These are phyloP conservation scores for Neolamprologus falcicula DNA, from an alignment of 2,113 vertebrate species.

Conservation along the genomic window DNA sequence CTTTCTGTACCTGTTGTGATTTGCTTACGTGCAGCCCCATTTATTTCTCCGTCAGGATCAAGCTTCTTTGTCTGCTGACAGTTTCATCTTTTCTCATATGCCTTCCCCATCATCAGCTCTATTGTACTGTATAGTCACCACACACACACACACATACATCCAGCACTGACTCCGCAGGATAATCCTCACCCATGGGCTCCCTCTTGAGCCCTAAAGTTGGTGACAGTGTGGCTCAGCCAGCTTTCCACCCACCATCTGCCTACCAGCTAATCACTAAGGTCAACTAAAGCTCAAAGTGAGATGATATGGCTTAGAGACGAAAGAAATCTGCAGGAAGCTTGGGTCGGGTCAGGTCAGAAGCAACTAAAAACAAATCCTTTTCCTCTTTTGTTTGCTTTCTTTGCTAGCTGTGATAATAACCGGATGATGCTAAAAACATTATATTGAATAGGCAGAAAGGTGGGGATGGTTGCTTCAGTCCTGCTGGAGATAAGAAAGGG, in stretches of 20 bases:
- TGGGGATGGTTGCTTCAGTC: neutral
- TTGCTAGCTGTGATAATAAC: neutral
- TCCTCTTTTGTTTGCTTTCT: neutral
- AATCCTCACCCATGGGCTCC: slow-evolving; percentile 19
- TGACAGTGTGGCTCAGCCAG: slow-evolving; percentile 28
- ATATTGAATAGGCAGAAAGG: neutral
- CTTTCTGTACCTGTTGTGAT: neutral
- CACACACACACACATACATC: neutral
- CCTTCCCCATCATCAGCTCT: neutral
- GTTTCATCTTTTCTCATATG: slow-evolving; percentile 2
- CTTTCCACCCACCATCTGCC: slow-evolving; percentile 36
- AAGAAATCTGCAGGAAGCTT: neutral
- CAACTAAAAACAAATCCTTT: neutral
- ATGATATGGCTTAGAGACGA: slow-evolving; percentile 20
- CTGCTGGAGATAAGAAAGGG: neutral
- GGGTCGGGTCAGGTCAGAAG: neutral
- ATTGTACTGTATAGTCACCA: slow-evolving; percentile 17
- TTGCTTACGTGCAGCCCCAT: neutral
- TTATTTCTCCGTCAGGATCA: slow-evolving; percentile 8
- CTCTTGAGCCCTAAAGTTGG: slow-evolving; percentile 39
- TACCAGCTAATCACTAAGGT: slow-evolving; percentile 51
- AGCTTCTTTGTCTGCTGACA: slow-evolving; percentile 11
- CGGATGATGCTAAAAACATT: neutral
- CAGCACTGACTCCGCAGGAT: slow-evolving; percentile 12
- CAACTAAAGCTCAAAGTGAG: slow-evolving; percentile 43